Conservation (phyloP, 2,888 invertebrate genomes). For the Oligia strigilis region DNA sequence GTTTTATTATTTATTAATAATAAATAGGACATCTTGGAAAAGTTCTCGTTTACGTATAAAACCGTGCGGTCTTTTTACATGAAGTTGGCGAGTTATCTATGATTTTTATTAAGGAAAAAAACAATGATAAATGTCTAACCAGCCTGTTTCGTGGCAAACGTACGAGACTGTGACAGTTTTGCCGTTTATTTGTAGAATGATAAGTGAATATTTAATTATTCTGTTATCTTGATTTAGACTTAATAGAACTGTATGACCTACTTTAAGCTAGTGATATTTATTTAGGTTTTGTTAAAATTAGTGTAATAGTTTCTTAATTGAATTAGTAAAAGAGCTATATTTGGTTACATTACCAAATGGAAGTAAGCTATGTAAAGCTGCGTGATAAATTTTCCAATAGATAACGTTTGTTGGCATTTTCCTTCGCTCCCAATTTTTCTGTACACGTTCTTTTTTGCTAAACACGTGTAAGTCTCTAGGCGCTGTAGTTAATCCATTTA, state of each 20-base stretch:
- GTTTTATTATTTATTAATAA: neutral
- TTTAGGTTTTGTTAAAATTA: conserved; percentile 36
- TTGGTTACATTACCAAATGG: conserved; percentile 6
- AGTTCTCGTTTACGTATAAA: neutral
- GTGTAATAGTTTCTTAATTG: neutral
- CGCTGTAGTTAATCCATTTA: conserved; percentile 41
- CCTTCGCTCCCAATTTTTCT: conserved; percentile 25
- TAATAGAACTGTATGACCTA: conserved; percentile 58
- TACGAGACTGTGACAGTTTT: conserved; percentile 47
- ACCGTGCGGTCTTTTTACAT: neutral
- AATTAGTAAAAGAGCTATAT: neutral
- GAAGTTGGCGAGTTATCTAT: neutral
- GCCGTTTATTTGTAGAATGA: conserved; percentile 63
- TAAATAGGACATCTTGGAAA: neutral
- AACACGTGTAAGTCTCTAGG: conserved; percentile 7
- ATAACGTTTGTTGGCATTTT: conserved; percentile 23
- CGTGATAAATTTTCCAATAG: neutral
- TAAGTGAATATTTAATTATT: conserved; percentile 61
- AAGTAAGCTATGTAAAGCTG: neutral
- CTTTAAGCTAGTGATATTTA: conserved; percentile 40
- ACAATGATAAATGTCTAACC: conserved; percentile 19
- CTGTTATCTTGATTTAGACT: conserved; percentile 61
- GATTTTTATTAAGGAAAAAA: conserved; percentile 10
- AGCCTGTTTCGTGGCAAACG: conserved; percentile 26
- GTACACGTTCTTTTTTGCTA: neutral